Conservation (phyloP, 2,797 vertebrate genomes). For the Pogoniulus pusillus region DNA sequence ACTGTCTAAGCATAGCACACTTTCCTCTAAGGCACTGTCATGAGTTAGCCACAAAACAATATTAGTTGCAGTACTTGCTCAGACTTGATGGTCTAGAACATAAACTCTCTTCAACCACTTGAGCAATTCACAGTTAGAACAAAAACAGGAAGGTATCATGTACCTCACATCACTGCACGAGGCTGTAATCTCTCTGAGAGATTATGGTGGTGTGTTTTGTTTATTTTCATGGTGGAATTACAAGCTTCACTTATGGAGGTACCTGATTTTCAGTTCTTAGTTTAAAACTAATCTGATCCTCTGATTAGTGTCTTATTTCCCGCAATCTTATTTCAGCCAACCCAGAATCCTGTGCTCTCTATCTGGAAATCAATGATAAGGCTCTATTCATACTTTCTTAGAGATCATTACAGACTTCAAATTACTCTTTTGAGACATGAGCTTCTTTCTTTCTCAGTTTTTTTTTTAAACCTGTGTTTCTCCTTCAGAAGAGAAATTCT, state of each 20-base stretch:
- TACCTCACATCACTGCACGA: neutral
- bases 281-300: conserved; percentile 19
- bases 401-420: conserved; percentile 9
- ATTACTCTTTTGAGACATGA: conserved; percentile 24
- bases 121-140: conserved; percentile 1
- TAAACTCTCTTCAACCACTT: conserved; percentile 16
- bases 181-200: conserved; percentile 4
- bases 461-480: neutral
- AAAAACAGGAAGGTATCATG: neutral
- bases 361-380: conserved; percentile 46
- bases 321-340: neutral
- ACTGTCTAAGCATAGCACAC: neutral
- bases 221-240: conserved; percentile 8
- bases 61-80: neutral
- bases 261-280: neutral
- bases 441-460: neutral
- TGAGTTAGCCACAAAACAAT: conserved; percentile 33
- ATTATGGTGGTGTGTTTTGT: neutral
- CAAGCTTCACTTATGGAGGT: neutral
- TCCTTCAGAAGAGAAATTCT: conserved; percentile 23
- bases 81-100: conserved; percentile 27
- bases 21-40: conserved; percentile 23
- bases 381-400: conserved; percentile 29
- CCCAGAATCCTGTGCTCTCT: neutral
- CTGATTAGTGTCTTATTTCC: conserved; percentile 17